Percentiles rank a stretch among this genome's conserved stretches.
These are phyloP conservation scores for Lamellibrachia luymesi DNA, from an alignment of 1,140 invertebrate species.

Conservation along the genomic window DNA sequence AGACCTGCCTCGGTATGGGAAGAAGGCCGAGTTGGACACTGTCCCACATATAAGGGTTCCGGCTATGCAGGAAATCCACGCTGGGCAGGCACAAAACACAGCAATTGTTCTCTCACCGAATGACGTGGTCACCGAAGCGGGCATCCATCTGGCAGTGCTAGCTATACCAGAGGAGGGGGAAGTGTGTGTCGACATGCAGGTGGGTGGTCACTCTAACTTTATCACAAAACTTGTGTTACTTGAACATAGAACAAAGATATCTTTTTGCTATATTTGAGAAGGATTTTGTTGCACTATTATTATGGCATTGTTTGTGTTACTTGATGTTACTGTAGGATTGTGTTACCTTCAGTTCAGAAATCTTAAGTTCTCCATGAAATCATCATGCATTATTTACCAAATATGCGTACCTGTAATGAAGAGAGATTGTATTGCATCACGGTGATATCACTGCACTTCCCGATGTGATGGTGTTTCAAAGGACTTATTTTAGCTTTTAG, in stretches of 20 bases:
- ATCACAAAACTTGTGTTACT: not conserved
- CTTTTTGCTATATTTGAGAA: not conserved
- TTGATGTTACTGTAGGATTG: conserved; percentile 7
- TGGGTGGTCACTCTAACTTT: not conserved
- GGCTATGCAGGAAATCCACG: not conserved
- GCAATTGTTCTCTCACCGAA: not conserved
- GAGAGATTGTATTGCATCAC: too few relatives aligned
- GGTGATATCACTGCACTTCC: too few relatives aligned
- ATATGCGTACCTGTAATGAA: too few relatives aligned
- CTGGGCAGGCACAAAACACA: not conserved
- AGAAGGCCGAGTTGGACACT: conserved; percentile 22
- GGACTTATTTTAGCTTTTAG: too few relatives aligned
- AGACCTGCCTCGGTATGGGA: conserved; percentile 50
- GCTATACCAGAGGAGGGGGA: not conserved
- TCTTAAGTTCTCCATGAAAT: not conserved
- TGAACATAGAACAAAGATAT: not conserved
- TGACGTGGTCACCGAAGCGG: not conserved
- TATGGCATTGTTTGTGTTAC: not conserved
- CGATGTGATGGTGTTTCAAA: too few relatives aligned
- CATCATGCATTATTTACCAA: too few relatives aligned
- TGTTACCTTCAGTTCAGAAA: not conserved
- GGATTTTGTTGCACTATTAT: not conserved
- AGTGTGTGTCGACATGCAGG: not conserved
- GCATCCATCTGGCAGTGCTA: not conserved
- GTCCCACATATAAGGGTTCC: not conserved